Base-by-base conservation (phyloP, 1,140 invertebrate species). In the Saccostrea echinata region DNA sequence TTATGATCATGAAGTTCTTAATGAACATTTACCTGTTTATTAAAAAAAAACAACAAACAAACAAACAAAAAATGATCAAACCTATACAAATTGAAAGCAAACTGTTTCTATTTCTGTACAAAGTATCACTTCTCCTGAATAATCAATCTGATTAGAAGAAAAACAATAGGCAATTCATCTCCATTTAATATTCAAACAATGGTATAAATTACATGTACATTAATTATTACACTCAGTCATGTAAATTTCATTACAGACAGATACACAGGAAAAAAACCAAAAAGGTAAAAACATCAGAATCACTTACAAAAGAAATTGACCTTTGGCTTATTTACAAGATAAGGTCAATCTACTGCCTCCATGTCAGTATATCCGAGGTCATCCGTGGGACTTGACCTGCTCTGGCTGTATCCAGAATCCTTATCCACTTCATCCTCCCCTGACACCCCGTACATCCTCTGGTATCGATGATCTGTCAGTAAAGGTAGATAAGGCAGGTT, bases 341-440 rank as follows among this genome's bases (percentile, higher is more conserved):
- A n/a, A 83, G 52, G 21, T 92, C 87, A 94, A 88, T 94, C 93
- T 16, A 94, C 93, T 61, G 92, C 91, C 84, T 94, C 93, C 93
- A 94, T 94, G 82, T 94, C 93, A 18, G 92, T 94, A 85, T 93
- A 94, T 24, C 88, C 90, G 0, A 52, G 68, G 12, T n/a, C 81
- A 27, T 68, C 82, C 43, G 87, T 88, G 24, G 85, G 86, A 88
- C 52, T 89, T 16, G 24, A 51, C 57, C 57, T 57, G n/a, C 33
- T 33, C 30, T 90, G 86, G 71, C 86, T 85, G 64, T 89, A 86
- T 83, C 43, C 86, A 9, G 90, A 82, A 27, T 88, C 84, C 76
- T 71, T 71, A 16, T 89, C 68, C 16, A 88, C 83, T 21, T 87
- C 52, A 84, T 90, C 85, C 35, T 52, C 64, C 27, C 84, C 81